phyloP scores from a whole-genome alignment of 1,140 invertebrate species.

The Nomia melanderi region DNA sequence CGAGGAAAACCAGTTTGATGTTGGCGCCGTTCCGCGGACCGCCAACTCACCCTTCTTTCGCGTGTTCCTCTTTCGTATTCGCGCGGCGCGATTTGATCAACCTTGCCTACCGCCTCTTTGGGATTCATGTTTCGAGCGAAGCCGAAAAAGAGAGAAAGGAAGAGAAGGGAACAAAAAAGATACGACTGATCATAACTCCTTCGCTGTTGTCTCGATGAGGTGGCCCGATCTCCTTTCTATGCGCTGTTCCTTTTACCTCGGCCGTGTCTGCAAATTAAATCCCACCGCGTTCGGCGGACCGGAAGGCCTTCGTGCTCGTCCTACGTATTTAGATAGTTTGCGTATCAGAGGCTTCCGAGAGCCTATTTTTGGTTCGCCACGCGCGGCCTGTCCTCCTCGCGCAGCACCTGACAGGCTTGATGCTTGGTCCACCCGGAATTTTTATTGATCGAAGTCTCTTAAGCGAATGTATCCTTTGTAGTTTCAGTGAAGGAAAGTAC shows the following conservation, averaged over 20 bases:
- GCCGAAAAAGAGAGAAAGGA: too few relatives aligned
- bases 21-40: slow-evolving; percentile 5
- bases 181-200: slow-evolving; percentile 24
- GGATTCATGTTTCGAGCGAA: slow-evolving; percentile 17
- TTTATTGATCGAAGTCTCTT: too few relatives aligned
- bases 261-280: neutral
- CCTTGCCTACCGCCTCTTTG: slow-evolving; percentile 19
- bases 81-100: slow-evolving; percentile 24
- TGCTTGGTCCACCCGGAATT: neutral
- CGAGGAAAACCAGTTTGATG: slow-evolving; percentile 40
- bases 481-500: too few relatives aligned
- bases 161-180: too few relatives aligned
- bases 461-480: too few relatives aligned
- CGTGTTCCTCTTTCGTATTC: slow-evolving; percentile 39
- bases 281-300: neutral
- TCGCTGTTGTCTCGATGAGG: neutral
- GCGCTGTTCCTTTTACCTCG: too few relatives aligned
- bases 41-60: slow-evolving; percentile 29
- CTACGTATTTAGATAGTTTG: neutral
- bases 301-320: neutral
- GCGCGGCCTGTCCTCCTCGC: neutral
- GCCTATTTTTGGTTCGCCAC: neutral
- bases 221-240: neutral
- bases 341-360: neutral
- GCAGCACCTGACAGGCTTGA: neutral